Conservation (phyloP, 2,797 vertebrate species). For the Tauraco hartlaubi region DNA sequence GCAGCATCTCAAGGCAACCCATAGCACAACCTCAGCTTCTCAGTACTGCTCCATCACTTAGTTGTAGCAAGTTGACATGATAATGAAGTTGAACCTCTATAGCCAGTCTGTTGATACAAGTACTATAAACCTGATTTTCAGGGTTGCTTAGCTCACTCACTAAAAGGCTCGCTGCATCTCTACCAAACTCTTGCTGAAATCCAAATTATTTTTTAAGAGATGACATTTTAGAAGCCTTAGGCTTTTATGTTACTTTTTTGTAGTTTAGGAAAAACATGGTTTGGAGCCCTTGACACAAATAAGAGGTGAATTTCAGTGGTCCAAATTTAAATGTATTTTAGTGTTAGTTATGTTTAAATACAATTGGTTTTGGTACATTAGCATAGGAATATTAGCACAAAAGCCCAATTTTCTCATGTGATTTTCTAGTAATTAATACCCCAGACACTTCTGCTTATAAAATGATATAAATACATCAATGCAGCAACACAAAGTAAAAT, state of each 20-base stretch:
- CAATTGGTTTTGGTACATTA: background rate
- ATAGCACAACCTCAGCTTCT: background rate
- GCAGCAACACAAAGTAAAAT: background rate
- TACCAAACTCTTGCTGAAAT: background rate
- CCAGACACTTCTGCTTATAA: background rate
- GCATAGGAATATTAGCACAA: background rate
- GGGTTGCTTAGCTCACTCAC: background rate
- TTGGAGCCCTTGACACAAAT: slow-evolving; percentile 1
- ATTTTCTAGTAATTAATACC: background rate
- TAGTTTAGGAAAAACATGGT: background rate
- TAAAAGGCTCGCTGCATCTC: background rate
- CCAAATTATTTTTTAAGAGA: background rate
- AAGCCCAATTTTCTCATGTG: background rate
- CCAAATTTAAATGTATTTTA: background rate
- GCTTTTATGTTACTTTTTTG: background rate
- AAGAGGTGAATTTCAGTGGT: background rate
- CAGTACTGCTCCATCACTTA: background rate
- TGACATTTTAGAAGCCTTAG: background rate
- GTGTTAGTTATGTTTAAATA: background rate
- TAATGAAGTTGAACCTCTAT: background rate
- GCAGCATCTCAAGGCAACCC: background rate
- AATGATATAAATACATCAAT: background rate
- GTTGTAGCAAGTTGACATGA: background rate
- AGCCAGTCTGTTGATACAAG: background rate
- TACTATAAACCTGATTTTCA: background rate